These are phyloP conservation scores for Habropoda laboriosa DNA, from an alignment of 1,140 invertebrate genomes.

Conservation along the genomic window DNA sequence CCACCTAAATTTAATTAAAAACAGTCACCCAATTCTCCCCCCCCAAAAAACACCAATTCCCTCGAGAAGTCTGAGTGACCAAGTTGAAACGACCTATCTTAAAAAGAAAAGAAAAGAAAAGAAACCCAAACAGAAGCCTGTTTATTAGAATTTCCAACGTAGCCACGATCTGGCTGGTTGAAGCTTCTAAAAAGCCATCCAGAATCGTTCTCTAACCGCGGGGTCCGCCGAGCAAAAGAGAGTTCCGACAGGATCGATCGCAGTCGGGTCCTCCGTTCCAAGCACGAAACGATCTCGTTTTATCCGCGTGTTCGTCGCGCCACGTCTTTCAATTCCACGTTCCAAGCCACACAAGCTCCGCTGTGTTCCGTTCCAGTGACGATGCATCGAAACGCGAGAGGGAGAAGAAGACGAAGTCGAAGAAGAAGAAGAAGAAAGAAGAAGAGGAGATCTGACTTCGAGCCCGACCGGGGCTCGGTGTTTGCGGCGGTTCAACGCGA, in stretches of 20 bases:
- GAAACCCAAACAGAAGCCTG: no score
- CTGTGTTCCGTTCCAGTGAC: background rate
- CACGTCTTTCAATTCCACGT: conserved; percentile 8
- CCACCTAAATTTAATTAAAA: no score
- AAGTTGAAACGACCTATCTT: no score
- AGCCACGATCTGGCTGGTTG: background rate
- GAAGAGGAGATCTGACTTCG: no score
- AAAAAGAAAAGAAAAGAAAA: no score
- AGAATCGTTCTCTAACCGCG: background rate
- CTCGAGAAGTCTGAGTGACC: no score
- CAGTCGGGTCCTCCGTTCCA: background rate
- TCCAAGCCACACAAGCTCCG: background rate
- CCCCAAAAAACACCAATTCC: no score
- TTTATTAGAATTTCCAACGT: no score
- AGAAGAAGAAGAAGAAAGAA: no score
- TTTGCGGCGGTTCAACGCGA: conserved; percentile 28
- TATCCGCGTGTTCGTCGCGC: background rate
- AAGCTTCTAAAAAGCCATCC: background rate
- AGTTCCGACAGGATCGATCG: background rate
- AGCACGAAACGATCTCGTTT: background rate
- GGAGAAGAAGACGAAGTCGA: no score
- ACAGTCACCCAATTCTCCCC: no score
- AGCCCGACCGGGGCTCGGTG: background rate
- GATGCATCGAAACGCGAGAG: background rate
- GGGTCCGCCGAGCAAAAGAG: background rate